Conservation (phyloP, 2,113 vertebrate genomes). For the Ciconia boyciana region DNA sequence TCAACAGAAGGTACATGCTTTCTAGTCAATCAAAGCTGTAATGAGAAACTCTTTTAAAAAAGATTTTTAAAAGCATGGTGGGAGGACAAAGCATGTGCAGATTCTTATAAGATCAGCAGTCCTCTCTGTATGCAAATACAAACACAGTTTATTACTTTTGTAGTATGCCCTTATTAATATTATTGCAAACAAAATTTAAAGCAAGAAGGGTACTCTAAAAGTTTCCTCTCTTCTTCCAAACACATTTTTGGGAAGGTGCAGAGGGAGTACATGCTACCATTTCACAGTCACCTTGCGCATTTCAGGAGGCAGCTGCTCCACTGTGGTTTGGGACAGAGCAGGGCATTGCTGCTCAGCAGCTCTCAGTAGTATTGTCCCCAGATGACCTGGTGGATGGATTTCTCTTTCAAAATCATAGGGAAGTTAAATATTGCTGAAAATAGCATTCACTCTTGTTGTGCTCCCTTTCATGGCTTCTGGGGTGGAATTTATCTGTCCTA, state of each 20-base stretch:
- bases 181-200: not conserved
- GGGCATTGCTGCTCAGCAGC: not conserved
- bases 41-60: not conserved
- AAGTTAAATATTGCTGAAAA: conserved; percentile 25
- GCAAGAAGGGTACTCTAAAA: not conserved
- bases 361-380: not conserved
- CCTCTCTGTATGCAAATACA: not conserved
- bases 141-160: not conserved
- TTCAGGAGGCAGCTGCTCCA: not conserved
- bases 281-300: not conserved
- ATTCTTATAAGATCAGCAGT: not conserved
- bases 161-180: not conserved
- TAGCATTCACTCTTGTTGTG: not conserved
- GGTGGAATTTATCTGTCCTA: not conserved
- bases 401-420: not conserved
- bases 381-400: not conserved
- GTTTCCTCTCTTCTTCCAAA: not conserved
- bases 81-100: not conserved
- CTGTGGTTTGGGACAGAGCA: not conserved
- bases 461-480: not conserved
- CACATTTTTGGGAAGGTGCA: not conserved
- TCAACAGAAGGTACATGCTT: not conserved
- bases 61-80: not conserved
- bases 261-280: not conserved
- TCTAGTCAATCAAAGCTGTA: not conserved